These are phyloP conservation scores for Ashinkailepas kermadecensis DNA, from an alignment of 2,888 invertebrate genomes.

Conservation along the genomic window DNA sequence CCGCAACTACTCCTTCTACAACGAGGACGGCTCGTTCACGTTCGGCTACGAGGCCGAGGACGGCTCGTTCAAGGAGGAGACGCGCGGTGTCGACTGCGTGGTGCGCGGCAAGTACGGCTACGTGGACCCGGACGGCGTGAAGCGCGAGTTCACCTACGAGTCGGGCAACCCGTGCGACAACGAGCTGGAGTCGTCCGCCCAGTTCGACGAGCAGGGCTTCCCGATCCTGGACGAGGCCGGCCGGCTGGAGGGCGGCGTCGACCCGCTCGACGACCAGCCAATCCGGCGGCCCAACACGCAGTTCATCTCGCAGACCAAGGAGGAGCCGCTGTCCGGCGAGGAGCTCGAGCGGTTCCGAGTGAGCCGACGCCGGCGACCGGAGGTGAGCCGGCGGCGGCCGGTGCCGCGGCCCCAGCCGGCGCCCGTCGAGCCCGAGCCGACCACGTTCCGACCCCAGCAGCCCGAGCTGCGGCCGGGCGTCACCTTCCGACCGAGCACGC, in stretches of 20 bases:
- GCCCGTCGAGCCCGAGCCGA: neutral
- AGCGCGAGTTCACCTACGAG: conserved; percentile 75
- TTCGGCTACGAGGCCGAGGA: conserved; percentile 72
- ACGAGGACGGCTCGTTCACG: conserved; percentile 75
- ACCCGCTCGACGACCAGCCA: conserved; percentile 34
- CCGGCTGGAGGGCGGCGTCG: conserved; percentile 34
- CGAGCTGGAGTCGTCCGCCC: conserved; percentile 57
- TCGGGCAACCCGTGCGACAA: conserved; percentile 78
- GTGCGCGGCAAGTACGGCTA: conserved; percentile 81
- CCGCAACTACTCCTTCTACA: conserved; percentile 71
- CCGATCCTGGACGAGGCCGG: conserved; percentile 41
- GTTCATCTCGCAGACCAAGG: conserved; percentile 36
- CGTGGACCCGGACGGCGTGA: conserved; percentile 76
- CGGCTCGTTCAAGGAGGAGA: conserved; percentile 79
- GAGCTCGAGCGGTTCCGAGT: conserved; percentile 43
- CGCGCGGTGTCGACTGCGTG: conserved; percentile 74
- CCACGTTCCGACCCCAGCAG: conserved; percentile 42
- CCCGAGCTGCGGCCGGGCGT: conserved; percentile 39
- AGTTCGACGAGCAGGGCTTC: conserved; percentile 41
- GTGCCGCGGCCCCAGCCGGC: neutral
- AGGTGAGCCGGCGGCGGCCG: neutral
- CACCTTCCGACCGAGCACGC: conserved; percentile 23
- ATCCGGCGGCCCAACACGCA: conserved; percentile 35
- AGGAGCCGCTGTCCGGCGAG: conserved; percentile 36
- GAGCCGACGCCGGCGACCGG: conserved; percentile 29